Evolutionary conservation across 30 jellyfish, hydroid and myxozoan species (phyloP), one percentile per base, ranked within the genome.

Genomic region (Cassiopea xamachana): DNA sequence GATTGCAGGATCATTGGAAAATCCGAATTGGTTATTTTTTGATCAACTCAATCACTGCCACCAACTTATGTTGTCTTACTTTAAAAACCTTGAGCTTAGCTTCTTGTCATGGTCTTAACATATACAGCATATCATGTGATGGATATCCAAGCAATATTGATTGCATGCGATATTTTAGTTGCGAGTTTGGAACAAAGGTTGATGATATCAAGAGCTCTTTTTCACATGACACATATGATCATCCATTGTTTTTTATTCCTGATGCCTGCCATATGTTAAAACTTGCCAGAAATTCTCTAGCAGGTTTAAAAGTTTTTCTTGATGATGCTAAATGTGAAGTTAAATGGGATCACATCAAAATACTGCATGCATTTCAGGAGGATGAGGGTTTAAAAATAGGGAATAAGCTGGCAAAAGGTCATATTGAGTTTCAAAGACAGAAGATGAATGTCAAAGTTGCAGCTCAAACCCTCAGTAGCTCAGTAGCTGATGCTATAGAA

Each of bases 401-500:
- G 15, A 79, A 81, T 67, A 89, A 89, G 61, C 80, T 80, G 15
- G 39, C 80, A 12, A 69, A 62, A 45, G 68, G 44, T 44, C 79
- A 82, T 81, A 72, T 80, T 17, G 46, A 89, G 43, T 82, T 47
- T 2, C 89, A 86, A 49, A 81, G 80, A 62, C 94, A 89, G 58
- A 89, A 80, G 73, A 89, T 89, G 88, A 89, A 89, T 44, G 96
- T 89, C 7, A 80, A 81, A 48, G 46, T 89, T 45, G 93, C 92
- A 60, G 92, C 92, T 18, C 89, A 84, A 69, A 84, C 92, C 46
- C 48, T 69, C 46, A 69, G 78, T 48, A 58, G 89, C 77, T 88
- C 94, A 3, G 96, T 88, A 59, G 96, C 96, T 47, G 94, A 89
- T 89, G 87, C 96, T 13, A 62, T 83, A 19, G 96, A 83, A 47